A percentile compares a stretch with the other conserved stretches of the same genome.
These are phyloP conservation scores for Trilocha varians DNA, from an alignment of 2,888 invertebrate species.

Conservation along the genomic window DNA sequence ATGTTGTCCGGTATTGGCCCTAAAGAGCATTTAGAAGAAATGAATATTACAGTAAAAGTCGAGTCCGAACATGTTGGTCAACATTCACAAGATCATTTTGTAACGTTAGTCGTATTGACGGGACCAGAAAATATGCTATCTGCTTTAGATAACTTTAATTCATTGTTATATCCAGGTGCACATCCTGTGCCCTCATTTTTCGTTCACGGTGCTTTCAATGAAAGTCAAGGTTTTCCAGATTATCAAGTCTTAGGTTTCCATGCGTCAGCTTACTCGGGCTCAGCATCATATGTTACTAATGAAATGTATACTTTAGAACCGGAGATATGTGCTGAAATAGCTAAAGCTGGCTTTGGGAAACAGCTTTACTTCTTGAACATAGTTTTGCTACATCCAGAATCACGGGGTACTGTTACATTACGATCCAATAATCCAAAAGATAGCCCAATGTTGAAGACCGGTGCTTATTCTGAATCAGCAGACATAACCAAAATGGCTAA, in stretches of 20 bases:
- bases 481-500: conserved; percentile 11
- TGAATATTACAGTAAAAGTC: conserved; percentile 19
- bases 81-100: conserved; percentile 28
- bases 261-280: conserved; percentile 4
- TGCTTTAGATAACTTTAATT: conserved; percentile 9
- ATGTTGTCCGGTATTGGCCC: conserved; percentile 36
- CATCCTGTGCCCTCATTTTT: conserved; percentile 10
- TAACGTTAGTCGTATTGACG: conserved; percentile 18
- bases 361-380: conserved; percentile 5
- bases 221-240: conserved; percentile 24
- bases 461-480: conserved; percentile 9
- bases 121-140: conserved; percentile 11
- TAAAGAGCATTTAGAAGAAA: conserved; percentile 19
- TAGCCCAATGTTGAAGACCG: conserved; percentile 30
- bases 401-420: conserved; percentile 11
- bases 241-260: conserved; percentile 21
- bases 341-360: conserved; percentile 2
- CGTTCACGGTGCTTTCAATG: conserved; percentile 20
- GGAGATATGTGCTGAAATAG: conserved; percentile 7
- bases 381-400: conserved; percentile 11
- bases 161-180: conserved; percentile 14
- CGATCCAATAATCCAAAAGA: conserved; percentile 72
- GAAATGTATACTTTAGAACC: conserved; percentile 8
- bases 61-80: conserved; percentile 25
- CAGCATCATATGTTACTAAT: conserved; percentile 8